A percentile compares a stretch with the other conserved stretches of the same genome.
Conservation (phyloP, 2,113 vertebrate genomes). For the Chaetorhynchus papuensis region DNA sequence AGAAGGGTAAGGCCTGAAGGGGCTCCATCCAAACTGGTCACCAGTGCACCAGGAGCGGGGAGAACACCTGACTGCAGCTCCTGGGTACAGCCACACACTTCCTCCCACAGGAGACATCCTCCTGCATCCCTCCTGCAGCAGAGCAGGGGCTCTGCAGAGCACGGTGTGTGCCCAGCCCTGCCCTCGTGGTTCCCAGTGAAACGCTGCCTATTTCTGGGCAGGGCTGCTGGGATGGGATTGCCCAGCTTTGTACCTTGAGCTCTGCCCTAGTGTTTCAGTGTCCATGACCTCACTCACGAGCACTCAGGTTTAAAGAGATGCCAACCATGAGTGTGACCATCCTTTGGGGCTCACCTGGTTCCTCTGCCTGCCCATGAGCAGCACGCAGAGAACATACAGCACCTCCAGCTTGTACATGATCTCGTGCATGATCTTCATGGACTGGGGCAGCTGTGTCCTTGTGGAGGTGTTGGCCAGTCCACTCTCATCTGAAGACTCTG, state of each 20-base stretch:
- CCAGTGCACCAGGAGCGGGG: background rate
- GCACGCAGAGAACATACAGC: conserved; percentile 93
- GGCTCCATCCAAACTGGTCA: background rate
- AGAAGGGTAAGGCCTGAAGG: background rate
- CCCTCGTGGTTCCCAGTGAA: background rate
- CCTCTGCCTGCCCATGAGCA: conserved; percentile 96
- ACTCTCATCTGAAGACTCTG: conserved; percentile 92
- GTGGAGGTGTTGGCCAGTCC: conserved; percentile 86
- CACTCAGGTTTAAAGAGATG: background rate
- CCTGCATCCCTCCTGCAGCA: background rate
- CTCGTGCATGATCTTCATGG: conserved; percentile 99
- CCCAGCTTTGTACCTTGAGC: background rate
- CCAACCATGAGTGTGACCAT: rapidly evolving
- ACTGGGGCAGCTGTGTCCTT: conserved; percentile 89
- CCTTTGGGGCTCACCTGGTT: conserved; percentile 82
- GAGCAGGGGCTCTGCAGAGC: background rate
- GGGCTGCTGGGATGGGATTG: background rate
- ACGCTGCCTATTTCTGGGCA: background rate
- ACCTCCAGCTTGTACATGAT: conserved; percentile 99
- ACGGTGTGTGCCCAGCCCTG: background rate
- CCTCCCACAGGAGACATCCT: background rate
- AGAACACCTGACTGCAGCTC: background rate
- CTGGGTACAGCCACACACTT: background rate
- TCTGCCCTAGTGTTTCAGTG: background rate
- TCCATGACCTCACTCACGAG: background rate